Percentiles rank a stretch among this genome's conserved stretches.
phyloP scores from a whole-genome alignment of 1,140 invertebrate species.

The Monochamus saltuarius region DNA sequence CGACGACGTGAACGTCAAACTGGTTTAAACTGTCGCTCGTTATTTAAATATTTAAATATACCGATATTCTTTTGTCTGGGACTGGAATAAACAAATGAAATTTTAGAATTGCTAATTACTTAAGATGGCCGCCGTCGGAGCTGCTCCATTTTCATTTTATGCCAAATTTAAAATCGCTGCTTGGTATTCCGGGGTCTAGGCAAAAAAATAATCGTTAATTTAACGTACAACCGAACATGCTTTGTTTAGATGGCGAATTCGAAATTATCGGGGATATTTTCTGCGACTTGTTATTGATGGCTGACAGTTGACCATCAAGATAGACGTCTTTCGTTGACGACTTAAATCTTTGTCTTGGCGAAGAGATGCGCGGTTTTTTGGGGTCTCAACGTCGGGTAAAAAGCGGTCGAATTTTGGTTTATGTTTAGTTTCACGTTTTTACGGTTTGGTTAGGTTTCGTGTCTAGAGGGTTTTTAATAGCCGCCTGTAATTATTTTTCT shows the following conservation, averaged over 20 bases:
- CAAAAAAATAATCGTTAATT: constrained; percentile 36
- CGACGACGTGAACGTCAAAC: constrained; percentile 27
- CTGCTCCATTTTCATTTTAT: constrained; percentile 21
- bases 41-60: constrained; percentile 47
- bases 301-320: constrained; percentile 40
- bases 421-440: constrained; percentile 16
- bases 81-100: constrained; percentile 42
- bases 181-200: constrained; percentile 9
- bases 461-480: constrained; percentile 2
- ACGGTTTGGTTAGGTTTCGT: neutral
- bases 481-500: constrained; percentile 26
- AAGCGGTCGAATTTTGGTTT: constrained; percentile 8
- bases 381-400: neutral
- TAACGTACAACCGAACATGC: constrained; percentile 7
- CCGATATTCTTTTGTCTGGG: constrained; percentile 43
- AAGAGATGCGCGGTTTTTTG: constrained; percentile 20
- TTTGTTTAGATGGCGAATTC: constrained; percentile 11
- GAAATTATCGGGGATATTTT: constrained; percentile 30
- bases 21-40: constrained; percentile 30
- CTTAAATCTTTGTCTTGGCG: constrained; percentile 31
- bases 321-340: constrained; percentile 38
- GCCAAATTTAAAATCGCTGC: constrained; percentile 16
- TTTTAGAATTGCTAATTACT: constrained; percentile 47
- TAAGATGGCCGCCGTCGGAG: constrained; percentile 36
- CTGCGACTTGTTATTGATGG: constrained; percentile 39